Base-by-base conservation (phyloP, 2,888 invertebrate species). In the Pristionchus arcanus region DNA sequence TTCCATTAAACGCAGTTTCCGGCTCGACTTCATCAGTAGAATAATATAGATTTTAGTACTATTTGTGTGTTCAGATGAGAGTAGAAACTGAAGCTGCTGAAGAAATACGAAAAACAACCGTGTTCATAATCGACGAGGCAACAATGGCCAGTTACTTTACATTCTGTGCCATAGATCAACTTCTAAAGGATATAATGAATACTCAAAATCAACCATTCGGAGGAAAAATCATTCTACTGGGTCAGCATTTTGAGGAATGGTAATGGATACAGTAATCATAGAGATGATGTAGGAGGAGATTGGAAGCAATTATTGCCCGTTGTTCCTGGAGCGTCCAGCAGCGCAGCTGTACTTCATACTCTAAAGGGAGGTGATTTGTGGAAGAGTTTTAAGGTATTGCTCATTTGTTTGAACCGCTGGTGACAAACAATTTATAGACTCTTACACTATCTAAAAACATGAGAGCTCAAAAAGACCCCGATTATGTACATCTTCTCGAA, bases 21-120 rank as follows among this genome's bases (percentile, higher is more conserved):
- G 31, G 16, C 11, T 37, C 55, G 28, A n/a, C 4, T 28, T 84
- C 84, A 31, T 42, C 34, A n/a, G 84, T n/a, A 19, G 2, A 81
- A 81, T 3, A 37, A 42, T 42, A 2, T 11, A 42, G 21, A n/a
- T n/a, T n/a, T n/a, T n/a, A n/a, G n/a, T n/a, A n/a, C 7, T 21
- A 37, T 49, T n/a, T n/a, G n/a, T n/a, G n/a, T n/a, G n/a, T n/a
- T 55, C 55, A 84, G 84, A 84, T 84, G 55, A 28, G 55, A 59
- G n/a, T 55, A 3, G 68, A 68, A 31, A 2, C 68, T 28, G 0
- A 19, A 9, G 31, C 11, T 19, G 68, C 28, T 2, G n/a, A n/a
- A 66, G n/a, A 25, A 5, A 2, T 68, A 9, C 28, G 31, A 11
- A 28, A 28, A 68, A 68, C 68, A 2, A 31, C 68, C 2, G 68